phyloP scores from a whole-genome alignment of 1,140 invertebrate species.

The Proctacanthus coquilletti region DNA sequence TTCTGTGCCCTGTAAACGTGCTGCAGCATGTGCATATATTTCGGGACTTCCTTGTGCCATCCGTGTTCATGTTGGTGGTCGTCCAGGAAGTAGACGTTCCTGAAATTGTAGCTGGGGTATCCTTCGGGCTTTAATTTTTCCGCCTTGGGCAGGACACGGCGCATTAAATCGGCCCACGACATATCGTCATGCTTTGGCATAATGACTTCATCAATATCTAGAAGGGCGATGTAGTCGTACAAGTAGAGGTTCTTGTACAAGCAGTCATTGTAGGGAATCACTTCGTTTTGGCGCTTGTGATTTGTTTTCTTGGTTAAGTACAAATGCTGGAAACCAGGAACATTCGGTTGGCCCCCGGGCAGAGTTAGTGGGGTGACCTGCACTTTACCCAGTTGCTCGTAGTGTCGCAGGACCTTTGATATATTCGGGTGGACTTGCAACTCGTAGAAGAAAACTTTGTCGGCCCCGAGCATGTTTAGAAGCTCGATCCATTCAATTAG shows the following conservation, averaged over 20 bases:
- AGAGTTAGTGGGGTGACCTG: slow-evolving; percentile 75
- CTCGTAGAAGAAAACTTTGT: slow-evolving; percentile 87
- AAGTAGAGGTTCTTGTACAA: slow-evolving; percentile 83
- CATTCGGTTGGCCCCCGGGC: slow-evolving; percentile 81
- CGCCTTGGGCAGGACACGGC: slow-evolving; percentile 48
- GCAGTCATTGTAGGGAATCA: slow-evolving; percentile 95
- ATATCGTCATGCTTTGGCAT: slow-evolving; percentile 66
- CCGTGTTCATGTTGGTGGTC: slow-evolving; percentile 68
- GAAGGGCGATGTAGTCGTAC: slow-evolving; percentile 76
- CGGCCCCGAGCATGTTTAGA: slow-evolving; percentile 68
- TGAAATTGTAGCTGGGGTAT: slow-evolving; percentile 69
- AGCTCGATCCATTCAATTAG: slow-evolving; percentile 93
- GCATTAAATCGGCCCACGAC: slow-evolving; percentile 69
- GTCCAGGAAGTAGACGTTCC: slow-evolving; percentile 90
- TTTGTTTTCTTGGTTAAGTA: slow-evolving; percentile 80
- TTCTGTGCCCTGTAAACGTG: slow-evolving; percentile 81
- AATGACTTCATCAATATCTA: slow-evolving; percentile 91
- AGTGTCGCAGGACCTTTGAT: slow-evolving; percentile 71
- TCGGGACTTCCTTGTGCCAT: slow-evolving; percentile 68
- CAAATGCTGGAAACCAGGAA: slow-evolving; percentile 72
- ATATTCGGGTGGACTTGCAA: slow-evolving; percentile 84
- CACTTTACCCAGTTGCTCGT: slow-evolving; percentile 55
- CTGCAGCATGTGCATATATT: slow-evolving; percentile 87
- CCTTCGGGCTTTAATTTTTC: slow-evolving; percentile 53
- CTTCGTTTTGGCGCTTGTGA: slow-evolving; percentile 84